Percentiles rank a stretch among this genome's conserved stretches.
phyloP scores from a whole-genome alignment of 2,797 vertebrate species.

The Carapus acus region DNA sequence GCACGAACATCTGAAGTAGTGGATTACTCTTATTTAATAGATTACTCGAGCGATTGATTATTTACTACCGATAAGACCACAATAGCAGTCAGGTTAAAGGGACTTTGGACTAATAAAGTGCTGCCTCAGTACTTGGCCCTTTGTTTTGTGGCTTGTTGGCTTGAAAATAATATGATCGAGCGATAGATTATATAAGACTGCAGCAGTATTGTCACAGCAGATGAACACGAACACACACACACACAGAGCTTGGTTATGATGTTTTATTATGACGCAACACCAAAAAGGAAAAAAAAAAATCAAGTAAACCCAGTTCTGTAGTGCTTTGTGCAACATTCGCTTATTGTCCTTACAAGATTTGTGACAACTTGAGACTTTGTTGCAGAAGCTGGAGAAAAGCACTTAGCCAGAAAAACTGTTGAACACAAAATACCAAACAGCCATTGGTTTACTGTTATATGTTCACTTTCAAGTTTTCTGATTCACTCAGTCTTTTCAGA shows the following conservation, averaged over 20 bases:
- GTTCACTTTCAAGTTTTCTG: constrained; percentile 41
- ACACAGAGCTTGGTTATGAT: constrained; percentile 26
- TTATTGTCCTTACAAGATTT: constrained; percentile 54
- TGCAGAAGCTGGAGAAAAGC: background rate
- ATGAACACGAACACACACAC: too few species aligned
- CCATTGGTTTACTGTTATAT: constrained; percentile 24
- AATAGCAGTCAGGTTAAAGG: too few species aligned
- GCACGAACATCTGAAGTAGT: too few species aligned
- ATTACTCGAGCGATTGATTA: too few species aligned
- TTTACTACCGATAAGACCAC: too few species aligned
- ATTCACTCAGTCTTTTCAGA: constrained; percentile 30
- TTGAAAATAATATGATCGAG: too few species aligned
- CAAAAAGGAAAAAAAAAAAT: constrained; percentile 57
- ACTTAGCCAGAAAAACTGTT: constrained; percentile 1
- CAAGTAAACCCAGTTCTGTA: constrained; percentile 72
- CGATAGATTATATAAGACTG: too few species aligned
- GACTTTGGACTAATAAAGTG: too few species aligned
- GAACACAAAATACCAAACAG: constrained; percentile 45
- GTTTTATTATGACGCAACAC: constrained; percentile 65
- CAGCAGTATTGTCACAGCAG: too few species aligned
- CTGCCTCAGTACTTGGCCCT: too few species aligned
- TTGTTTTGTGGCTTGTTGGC: too few species aligned
- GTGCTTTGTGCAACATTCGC: constrained; percentile 67
- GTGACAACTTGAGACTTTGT: constrained; percentile 42
- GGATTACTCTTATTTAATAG: too few species aligned